Conservation (phyloP, 2,888 invertebrate genomes). For the Heliconius hortense region DNA sequence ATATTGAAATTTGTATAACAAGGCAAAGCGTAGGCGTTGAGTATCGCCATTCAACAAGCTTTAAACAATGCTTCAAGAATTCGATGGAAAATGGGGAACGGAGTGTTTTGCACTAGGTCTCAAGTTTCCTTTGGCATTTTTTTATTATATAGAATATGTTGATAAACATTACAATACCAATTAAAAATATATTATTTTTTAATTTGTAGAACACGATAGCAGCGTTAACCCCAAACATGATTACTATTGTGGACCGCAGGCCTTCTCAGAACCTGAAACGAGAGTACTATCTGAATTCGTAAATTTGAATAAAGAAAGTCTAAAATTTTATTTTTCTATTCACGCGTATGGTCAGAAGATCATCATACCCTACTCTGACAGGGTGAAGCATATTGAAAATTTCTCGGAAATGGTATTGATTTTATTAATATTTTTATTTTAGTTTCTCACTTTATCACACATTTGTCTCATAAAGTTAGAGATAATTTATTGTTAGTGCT, state of each 20-base stretch:
- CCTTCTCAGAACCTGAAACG: slow-evolving; percentile 70
- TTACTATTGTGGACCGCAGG: slow-evolving; percentile 55
- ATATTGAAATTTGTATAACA: too few relatives aligned
- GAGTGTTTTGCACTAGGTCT: too few relatives aligned
- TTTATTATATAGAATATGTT: neutral
- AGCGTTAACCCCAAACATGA: slow-evolving; percentile 50
- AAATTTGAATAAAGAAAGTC: slow-evolving; percentile 46
- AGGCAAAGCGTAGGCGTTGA: too few relatives aligned
- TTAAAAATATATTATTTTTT: neutral
- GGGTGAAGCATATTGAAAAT: slow-evolving; percentile 68
- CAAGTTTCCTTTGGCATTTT: neutral
- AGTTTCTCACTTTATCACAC: neutral
- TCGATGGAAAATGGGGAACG: too few relatives aligned
- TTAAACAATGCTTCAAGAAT: too few relatives aligned
- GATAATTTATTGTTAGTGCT: too few relatives aligned
- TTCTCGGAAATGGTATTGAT: slow-evolving; percentile 64
- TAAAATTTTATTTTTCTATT: slow-evolving; percentile 83
- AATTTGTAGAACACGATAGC: slow-evolving; percentile 53
- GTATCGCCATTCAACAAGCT: too few relatives aligned
- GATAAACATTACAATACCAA: neutral
- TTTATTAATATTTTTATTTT: neutral
- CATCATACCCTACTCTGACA: slow-evolving; percentile 81
- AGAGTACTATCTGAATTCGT: slow-evolving; percentile 54
- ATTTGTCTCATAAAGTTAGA: too few relatives aligned
- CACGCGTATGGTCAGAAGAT: slow-evolving; percentile 85